A percentile compares a stretch with the other conserved stretches of the same genome.
These are phyloP conservation scores for Beris chalybata DNA, from an alignment of 2,888 invertebrate species.

Conservation along the genomic window DNA sequence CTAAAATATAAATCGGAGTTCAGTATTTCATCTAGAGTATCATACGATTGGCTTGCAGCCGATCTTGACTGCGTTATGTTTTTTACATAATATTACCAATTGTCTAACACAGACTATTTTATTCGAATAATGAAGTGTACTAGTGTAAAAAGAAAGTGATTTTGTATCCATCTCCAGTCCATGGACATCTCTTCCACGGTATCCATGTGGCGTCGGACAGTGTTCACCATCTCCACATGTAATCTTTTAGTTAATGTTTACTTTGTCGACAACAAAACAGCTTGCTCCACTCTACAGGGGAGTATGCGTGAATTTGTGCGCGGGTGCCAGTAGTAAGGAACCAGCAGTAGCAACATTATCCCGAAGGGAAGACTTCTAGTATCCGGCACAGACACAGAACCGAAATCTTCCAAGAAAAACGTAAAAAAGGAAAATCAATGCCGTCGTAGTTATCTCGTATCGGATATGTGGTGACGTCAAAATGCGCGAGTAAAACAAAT, in stretches of 20 bases:
- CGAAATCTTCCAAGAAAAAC: background rate
- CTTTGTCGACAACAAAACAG: slow-evolving; percentile 12
- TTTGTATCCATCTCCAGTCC: no score
- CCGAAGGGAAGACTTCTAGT: slow-evolving; percentile 11
- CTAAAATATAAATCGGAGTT: no score
- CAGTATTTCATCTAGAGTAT: no score
- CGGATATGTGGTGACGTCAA: slow-evolving; percentile 13
- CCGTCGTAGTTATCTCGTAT: slow-evolving; percentile 17
- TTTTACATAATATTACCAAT: no score
- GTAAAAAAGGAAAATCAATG: slow-evolving; percentile 25
- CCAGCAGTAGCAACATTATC: slow-evolving; percentile 17
- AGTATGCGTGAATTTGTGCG: slow-evolving; percentile 23
- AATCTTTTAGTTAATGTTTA: slow-evolving; percentile 21
- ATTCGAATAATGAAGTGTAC: slow-evolving; percentile 12
- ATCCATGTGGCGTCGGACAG: slow-evolving; percentile 9
- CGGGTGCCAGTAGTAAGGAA: slow-evolving; percentile 26
- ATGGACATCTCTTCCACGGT: background rate
- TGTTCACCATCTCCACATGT: slow-evolving; percentile 11
- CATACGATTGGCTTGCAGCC: no score
- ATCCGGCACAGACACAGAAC: background rate
- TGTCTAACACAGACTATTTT: background rate
- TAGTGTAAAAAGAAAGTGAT: slow-evolving; percentile 25
- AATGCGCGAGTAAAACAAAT: slow-evolving; percentile 8
- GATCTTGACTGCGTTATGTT: no score
- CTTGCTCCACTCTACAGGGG: background rate